Conservation (phyloP, 2,888 invertebrate species). For the Metallyticus violacea region DNA sequence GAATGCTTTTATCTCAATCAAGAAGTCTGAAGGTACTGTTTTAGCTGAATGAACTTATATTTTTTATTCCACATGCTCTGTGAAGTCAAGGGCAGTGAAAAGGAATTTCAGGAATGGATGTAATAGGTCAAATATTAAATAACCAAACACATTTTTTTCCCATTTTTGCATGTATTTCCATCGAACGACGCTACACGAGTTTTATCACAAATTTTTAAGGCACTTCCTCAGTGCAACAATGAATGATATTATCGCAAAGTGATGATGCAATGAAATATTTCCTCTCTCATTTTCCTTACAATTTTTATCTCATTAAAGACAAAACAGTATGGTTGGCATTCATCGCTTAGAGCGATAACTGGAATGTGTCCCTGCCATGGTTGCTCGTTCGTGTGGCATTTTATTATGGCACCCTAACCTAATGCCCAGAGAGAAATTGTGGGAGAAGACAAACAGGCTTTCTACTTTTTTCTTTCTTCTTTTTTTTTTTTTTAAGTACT, state of each 20-base stretch:
- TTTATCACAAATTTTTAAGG: conserved; percentile 37
- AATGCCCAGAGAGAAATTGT: conserved; percentile 29
- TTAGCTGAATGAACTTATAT: too few relatives aligned
- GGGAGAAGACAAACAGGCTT: conserved; percentile 23
- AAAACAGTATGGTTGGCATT: not conserved
- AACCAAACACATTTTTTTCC: conserved; percentile 19
- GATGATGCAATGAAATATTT: conserved; percentile 26
- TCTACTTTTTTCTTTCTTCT: not conserved
- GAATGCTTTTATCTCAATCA: too few relatives aligned
- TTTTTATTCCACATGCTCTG: too few relatives aligned
- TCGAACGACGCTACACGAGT: conserved; percentile 36
- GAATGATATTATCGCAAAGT: conserved; percentile 33
- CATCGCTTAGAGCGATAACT: conserved; percentile 24
- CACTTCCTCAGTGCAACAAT: conserved; percentile 37
- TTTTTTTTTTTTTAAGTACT: conserved; percentile 25
- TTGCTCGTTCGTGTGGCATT: conserved; percentile 25
- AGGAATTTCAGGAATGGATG: not conserved
- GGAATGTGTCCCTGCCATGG: conserved; percentile 33
- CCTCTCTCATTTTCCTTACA: conserved; percentile 6
- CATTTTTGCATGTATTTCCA: conserved; percentile 34
- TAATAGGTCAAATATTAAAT: not conserved
- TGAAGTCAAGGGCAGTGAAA: not conserved
- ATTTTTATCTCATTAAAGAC: too few relatives aligned
- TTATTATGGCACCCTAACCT: conserved; percentile 21
- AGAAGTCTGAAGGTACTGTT: too few relatives aligned